These are phyloP conservation scores for Uromys caudimaculatus DNA, from an alignment of 2,797 vertebrate genomes.

Conservation along the genomic window DNA sequence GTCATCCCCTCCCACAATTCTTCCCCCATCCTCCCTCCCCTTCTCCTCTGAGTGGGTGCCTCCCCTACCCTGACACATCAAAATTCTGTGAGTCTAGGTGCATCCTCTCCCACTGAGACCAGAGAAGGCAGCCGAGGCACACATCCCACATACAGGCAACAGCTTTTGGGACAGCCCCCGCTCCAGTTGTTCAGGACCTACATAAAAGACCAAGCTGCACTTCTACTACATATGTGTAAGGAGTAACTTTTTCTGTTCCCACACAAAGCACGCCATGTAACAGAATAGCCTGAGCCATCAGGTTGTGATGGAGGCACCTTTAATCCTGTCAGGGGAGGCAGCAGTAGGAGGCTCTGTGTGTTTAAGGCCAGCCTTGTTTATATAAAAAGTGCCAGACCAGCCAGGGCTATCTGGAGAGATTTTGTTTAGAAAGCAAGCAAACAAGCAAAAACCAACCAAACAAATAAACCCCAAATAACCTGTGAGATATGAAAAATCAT, in stretches of 20 bases:
- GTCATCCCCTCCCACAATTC: no score
- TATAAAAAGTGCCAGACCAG: neutral
- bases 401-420: neutral
- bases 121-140: neutral
- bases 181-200: neutral
- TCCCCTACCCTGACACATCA: neutral
- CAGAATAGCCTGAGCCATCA: neutral
- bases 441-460: neutral
- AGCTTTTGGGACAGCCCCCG: neutral
- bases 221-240: neutral
- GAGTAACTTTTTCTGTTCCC: neutral
- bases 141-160: neutral
- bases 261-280: neutral
- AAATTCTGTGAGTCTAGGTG: neutral
- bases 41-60: neutral
- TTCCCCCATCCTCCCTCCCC: no score
- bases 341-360: neutral
- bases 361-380: neutral
- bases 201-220: neutral
- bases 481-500: neutral
- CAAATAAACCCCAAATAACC: neutral
- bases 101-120: neutral
- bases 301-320: neutral
- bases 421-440: neutral
- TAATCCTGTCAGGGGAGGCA: neutral